A percentile compares a stretch with the other conserved stretches of the same genome.
Conservation (phyloP, 2,888 invertebrate genomes). For the Brachynemurus nebulosus region DNA sequence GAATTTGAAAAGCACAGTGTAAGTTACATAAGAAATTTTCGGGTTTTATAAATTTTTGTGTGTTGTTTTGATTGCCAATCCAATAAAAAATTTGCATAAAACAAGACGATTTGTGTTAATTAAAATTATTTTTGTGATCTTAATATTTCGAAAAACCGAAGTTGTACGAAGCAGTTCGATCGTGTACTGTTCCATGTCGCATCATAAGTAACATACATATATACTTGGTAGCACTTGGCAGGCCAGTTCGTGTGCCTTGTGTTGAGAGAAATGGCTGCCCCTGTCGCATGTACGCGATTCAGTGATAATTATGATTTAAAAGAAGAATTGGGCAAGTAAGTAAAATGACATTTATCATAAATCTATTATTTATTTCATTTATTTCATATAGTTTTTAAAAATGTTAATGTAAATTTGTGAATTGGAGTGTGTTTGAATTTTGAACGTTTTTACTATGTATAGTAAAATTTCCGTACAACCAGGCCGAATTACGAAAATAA, state of each 20-base stretch:
- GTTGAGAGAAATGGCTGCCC: constrained; percentile 57
- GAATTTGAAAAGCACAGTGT: too few relatives aligned
- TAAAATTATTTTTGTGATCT: too few relatives aligned
- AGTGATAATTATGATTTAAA: constrained; percentile 99
- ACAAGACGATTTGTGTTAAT: too few relatives aligned
- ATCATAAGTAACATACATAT: constrained; percentile 17
- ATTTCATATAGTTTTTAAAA: too few relatives aligned
- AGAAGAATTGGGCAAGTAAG: constrained; percentile 99
- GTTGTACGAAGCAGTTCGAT: constrained; percentile 1
- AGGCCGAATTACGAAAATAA: constrained; percentile 23
- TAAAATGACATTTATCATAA: constrained; percentile 25
- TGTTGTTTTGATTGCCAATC: too few relatives aligned
- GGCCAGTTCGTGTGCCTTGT: constrained; percentile 27
- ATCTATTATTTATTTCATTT: too few relatives aligned
- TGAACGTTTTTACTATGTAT: too few relatives aligned
- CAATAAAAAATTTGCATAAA: too few relatives aligned
- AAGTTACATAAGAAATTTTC: too few relatives aligned
- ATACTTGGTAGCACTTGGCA: constrained; percentile 24
- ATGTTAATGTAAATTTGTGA: too few relatives aligned
- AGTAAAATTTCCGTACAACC: too few relatives aligned
- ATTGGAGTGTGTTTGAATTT: not conserved
- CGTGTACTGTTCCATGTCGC: constrained; percentile 11
- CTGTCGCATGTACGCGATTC: constrained; percentile 89
- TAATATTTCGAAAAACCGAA: constrained; percentile 6
- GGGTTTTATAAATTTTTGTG: too few relatives aligned